Conservation (phyloP, 2,888 invertebrate genomes). For the Tetramorium bicarinatum region DNA sequence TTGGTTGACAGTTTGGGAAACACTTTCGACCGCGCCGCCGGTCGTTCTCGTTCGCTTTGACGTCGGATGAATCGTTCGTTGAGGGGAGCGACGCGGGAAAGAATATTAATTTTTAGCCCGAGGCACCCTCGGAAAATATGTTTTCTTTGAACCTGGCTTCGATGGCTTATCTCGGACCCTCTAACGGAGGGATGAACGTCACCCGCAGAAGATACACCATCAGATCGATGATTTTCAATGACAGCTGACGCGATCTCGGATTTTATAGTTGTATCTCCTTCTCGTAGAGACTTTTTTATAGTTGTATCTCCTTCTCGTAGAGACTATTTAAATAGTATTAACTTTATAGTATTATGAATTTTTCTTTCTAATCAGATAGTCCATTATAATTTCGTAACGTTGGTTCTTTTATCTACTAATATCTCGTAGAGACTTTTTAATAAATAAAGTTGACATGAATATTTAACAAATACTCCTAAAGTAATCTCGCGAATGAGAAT, state of each 20-base stretch:
- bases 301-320: too few relatives aligned
- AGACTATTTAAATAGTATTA: too few relatives aligned
- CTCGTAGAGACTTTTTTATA: too few relatives aligned
- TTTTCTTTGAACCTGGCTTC: conserved; percentile 69
- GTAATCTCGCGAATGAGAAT: not conserved
- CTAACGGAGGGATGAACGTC: conserved; percentile 63
- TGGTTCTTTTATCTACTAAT: conserved; percentile 24
- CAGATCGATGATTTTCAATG: conserved; percentile 70
- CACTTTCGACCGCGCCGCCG: conserved; percentile 75
- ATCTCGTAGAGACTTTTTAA: not conserved
- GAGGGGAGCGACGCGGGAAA: conserved; percentile 60
- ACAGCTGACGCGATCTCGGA: conserved; percentile 29
- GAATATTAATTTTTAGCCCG: conserved; percentile 79
- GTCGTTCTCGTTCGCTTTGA: conserved; percentile 61
- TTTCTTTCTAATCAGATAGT: not conserved
- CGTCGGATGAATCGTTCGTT: conserved; percentile 53
- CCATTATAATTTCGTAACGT: not conserved
- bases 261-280: not conserved
- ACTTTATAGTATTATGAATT: not conserved
- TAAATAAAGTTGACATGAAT: not conserved
- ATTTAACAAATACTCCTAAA: conserved; percentile 17
- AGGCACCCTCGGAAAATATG: conserved; percentile 69
- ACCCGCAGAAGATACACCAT: conserved; percentile 49
- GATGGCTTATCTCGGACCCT: conserved; percentile 58
- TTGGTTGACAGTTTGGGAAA: conserved; percentile 84